phyloP scores from a whole-genome alignment of 2,113 vertebrate genomes.

The Poecile atricapillus region DNA sequence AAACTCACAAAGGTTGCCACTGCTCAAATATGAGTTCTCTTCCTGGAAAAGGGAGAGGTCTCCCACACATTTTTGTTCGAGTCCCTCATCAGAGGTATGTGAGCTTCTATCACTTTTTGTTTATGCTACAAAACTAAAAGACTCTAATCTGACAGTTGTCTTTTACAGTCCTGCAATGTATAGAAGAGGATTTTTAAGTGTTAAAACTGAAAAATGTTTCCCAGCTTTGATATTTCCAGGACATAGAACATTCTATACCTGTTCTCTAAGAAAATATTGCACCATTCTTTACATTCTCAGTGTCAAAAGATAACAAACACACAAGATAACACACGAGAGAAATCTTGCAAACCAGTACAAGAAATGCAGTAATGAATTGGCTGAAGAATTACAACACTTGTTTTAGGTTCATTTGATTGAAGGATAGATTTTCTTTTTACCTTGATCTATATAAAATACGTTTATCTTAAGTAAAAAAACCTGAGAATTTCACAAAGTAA shows the following conservation, averaged over 20 bases:
- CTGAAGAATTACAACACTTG: neutral
- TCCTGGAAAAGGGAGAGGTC: neutral
- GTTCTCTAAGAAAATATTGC: neutral
- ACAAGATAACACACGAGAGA: neutral
- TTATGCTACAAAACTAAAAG: neutral
- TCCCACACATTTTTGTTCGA: neutral
- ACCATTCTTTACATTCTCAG: neutral
- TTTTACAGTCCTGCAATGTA: neutral
- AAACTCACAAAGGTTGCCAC: neutral
- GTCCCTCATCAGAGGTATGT: neutral
- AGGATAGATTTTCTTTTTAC: neutral
- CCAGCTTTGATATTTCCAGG: neutral
- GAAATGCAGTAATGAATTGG: neutral
- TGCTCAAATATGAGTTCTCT: neutral
- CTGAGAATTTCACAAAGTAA: neutral
- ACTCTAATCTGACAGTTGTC: neutral
- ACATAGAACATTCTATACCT: neutral
- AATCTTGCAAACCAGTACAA: neutral
- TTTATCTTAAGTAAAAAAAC: neutral
- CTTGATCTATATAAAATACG: neutral
- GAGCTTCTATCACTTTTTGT: neutral
- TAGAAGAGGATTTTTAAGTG: neutral
- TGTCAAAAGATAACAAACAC: neutral
- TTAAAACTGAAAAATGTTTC: neutral
- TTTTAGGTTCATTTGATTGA: neutral